phyloP scores from a whole-genome alignment of 1,140 invertebrate species.

The Sweltsa coloradensis region DNA sequence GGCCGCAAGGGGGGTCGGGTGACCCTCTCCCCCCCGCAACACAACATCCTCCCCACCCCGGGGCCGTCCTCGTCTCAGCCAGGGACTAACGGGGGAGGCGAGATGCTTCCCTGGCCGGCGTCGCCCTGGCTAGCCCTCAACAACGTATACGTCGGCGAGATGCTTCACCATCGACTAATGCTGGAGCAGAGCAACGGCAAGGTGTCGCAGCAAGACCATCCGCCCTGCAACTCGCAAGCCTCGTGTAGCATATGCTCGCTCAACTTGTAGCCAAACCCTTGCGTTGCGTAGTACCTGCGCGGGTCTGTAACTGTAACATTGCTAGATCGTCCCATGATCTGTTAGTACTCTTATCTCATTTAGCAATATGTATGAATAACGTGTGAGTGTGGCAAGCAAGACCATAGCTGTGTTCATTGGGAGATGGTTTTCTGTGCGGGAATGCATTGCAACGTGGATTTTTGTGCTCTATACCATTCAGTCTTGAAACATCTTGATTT shows the following conservation, averaged over 20 bases:
- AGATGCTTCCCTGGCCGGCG: slow-evolving; percentile 18
- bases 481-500: too few relatives aligned
- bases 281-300: too few relatives aligned
- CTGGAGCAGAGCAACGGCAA: slow-evolving; percentile 15
- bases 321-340: too few relatives aligned
- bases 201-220: slow-evolving; percentile 1
- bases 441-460: too few relatives aligned
- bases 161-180: slow-evolving; percentile 23
- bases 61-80: slow-evolving; percentile 17
- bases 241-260: slow-evolving; percentile 38
- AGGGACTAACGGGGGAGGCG: slow-evolving; percentile 3
- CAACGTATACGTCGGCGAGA: slow-evolving; percentile 23
- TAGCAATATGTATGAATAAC: too few relatives aligned
- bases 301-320: too few relatives aligned
- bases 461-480: too few relatives aligned
- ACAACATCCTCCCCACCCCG: neutral
- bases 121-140: slow-evolving; percentile 20
- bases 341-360: too few relatives aligned
- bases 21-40: slow-evolving; percentile 13
- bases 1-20: slow-evolving; percentile 20
- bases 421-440: too few relatives aligned
- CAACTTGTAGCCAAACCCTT: slow-evolving; percentile 35
- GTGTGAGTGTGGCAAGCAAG: too few relatives aligned
- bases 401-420: too few relatives aligned
- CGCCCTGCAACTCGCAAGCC: slow-evolving; percentile 16